Percentiles rank a stretch among this genome's conserved stretches.
These are phyloP conservation scores for Gasteruption jaculator DNA, from an alignment of 2,888 invertebrate species.

Conservation along the genomic window DNA sequence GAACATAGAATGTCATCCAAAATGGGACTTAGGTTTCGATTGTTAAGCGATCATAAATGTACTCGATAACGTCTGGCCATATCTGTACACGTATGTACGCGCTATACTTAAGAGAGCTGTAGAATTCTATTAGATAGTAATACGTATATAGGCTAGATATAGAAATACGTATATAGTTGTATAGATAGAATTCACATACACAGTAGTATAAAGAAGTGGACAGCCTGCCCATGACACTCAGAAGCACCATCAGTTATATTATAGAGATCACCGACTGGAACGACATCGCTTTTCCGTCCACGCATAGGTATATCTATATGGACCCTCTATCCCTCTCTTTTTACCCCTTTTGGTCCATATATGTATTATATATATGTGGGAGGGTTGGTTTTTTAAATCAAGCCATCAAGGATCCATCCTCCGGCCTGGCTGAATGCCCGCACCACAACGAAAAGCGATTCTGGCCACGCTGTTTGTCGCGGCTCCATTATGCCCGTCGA, in stretches of 20 bases:
- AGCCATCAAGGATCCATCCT: slow-evolving; percentile 41
- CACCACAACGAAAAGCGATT: slow-evolving; percentile 35
- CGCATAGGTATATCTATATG: too few relatives aligned
- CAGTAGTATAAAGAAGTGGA: slow-evolving; percentile 43
- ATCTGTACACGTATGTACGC: too few relatives aligned
- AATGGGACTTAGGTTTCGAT: too few relatives aligned
- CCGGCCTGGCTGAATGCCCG: slow-evolving; percentile 39
- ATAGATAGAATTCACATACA: slow-evolving; percentile 17
- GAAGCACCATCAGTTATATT: slow-evolving; percentile 50
- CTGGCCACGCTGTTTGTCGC: slow-evolving; percentile 32
- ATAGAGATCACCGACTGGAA: slow-evolving; percentile 39
- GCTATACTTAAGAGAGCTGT: too few relatives aligned
- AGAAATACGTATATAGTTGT: slow-evolving; percentile 10
- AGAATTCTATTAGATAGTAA: too few relatives aligned
- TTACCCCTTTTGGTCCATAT: too few relatives aligned
- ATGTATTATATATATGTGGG: too few relatives aligned
- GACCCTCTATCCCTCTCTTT: too few relatives aligned
- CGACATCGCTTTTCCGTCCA: slow-evolving; percentile 14
- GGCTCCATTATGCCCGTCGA: slow-evolving; percentile 32
- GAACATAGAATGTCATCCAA: too few relatives aligned
- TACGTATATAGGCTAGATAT: slow-evolving; percentile 1
- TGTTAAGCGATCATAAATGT: too few relatives aligned
- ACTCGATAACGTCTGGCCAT: too few relatives aligned
- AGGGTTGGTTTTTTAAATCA: slow-evolving; percentile 38
- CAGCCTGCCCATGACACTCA: slow-evolving; percentile 48